These are phyloP conservation scores for Lepidocolaptes lacrymiger DNA, from an alignment of 2,797 vertebrate species.

Conservation along the genomic window DNA sequence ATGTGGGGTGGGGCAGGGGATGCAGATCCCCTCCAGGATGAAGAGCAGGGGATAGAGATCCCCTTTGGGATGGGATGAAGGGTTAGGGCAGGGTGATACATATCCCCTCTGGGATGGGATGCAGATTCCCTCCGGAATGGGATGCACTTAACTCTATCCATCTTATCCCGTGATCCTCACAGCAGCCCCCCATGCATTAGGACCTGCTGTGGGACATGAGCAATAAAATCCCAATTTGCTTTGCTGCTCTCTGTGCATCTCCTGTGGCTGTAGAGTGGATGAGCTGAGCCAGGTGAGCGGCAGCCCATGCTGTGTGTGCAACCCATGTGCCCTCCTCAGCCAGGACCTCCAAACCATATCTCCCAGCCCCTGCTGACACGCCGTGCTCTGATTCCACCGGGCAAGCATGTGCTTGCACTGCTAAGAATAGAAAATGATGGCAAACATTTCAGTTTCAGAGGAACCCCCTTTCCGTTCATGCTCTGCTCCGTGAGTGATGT, in stretches of 20 bases:
- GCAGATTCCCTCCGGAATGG: neutral
- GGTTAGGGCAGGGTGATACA: too few species aligned
- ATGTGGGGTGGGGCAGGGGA: neutral
- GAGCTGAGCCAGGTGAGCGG: neutral
- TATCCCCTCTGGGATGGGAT: neutral
- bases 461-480: neutral
- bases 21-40: neutral
- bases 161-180: neutral
- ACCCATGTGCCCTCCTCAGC: neutral
- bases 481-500: neutral
- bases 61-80: neutral
- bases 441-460: neutral
- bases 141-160: neutral
- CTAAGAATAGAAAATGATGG: neutral
- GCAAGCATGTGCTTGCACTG: neutral
- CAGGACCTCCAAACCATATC: neutral
- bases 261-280: rapidly evolving
- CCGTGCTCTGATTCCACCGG: neutral
- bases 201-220: rapidly evolving
- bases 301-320: neutral
- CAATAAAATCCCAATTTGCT: neutral
- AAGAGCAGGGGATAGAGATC: neutral
- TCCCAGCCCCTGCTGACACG: neutral
- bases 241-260: neutral
- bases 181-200: rapidly evolving